Evolutionary conservation across 2,113 vertebrate genomes (phyloP).

Genomic region (Empidonax traillii): DNA sequence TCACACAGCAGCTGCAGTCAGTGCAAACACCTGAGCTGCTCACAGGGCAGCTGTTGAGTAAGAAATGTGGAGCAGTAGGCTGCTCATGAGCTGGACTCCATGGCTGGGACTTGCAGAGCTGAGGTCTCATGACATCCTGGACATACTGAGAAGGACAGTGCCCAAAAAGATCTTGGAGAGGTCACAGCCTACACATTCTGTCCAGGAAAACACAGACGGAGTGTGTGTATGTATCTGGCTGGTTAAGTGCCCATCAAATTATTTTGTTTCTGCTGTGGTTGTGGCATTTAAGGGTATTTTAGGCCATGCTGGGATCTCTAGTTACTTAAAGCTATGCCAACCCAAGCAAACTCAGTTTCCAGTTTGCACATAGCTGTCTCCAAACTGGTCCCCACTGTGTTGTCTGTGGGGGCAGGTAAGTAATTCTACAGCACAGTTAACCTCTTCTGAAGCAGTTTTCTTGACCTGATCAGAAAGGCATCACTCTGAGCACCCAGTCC

Average conservation of each 20-base stretch:
- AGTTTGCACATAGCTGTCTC: not conserved
- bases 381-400: not conserved
- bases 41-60: accelerated
- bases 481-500: not conserved
- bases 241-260: not conserved
- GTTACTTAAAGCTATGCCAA: not conserved
- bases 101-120: not conserved
- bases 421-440: not conserved
- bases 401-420: not conserved
- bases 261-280: not conserved
- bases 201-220: not conserved
- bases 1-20: not conserved
- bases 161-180: not conserved
- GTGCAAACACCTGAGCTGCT: not conserved
- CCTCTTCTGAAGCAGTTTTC: not conserved
- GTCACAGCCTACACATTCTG: not conserved
- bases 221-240: not conserved
- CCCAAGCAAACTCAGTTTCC: not conserved
- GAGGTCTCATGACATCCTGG: not conserved
- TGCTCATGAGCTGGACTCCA: not conserved
- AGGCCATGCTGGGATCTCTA: not conserved
- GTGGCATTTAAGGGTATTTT: not conserved
- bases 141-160: not conserved
- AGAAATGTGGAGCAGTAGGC: not conserved
- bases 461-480: not conserved